Percentiles rank a stretch among this genome's conserved stretches.
phyloP scores from a whole-genome alignment of 2,888 invertebrate genomes.

The Thereva unica region DNA sequence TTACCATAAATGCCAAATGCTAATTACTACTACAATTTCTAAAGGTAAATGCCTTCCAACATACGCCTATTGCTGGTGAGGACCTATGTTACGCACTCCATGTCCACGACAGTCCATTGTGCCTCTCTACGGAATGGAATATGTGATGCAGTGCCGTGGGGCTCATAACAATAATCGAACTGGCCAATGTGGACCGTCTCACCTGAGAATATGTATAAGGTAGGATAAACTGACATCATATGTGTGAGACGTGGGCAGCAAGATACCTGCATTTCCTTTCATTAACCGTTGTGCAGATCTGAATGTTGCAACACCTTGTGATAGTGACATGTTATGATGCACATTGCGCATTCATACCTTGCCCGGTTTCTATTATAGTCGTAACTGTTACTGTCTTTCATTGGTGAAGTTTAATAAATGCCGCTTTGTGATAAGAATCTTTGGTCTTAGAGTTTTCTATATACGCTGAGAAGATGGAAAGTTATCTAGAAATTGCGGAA shows the following conservation, averaged over 20 bases:
- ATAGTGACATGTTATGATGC: slow-evolving; percentile 25
- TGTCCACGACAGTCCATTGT: slow-evolving; percentile 33
- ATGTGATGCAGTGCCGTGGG: slow-evolving; percentile 8
- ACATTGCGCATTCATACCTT: slow-evolving; percentile 9
- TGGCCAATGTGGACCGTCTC: slow-evolving; percentile 17
- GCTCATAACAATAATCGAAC: slow-evolving; percentile 20
- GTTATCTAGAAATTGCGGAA: no score
- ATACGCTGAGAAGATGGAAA: no score
- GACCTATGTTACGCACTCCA: slow-evolving; percentile 29
- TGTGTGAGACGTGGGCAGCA: slow-evolving; percentile 13
- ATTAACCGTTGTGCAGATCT: slow-evolving; percentile 14
- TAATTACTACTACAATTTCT: slow-evolving; percentile 33
- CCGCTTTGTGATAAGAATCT: no score
- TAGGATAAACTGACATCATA: slow-evolving; percentile 8
- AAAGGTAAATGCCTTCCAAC: slow-evolving; percentile 17
- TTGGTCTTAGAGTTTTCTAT: no score
- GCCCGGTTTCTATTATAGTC: neutral
- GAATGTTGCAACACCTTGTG: neutral
- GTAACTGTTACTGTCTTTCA: no score
- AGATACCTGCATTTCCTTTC: slow-evolving; percentile 12
- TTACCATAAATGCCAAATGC: slow-evolving; percentile 24
- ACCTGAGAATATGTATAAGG: slow-evolving; percentile 8
- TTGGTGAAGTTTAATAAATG: no score
- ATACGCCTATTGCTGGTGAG: slow-evolving; percentile 24
- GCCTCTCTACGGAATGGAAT: slow-evolving; percentile 19